Evolutionary conservation across 1,140 invertebrate species (phyloP), one percentile per base, ranked within the genome.

Genomic region (Tetranychus urticae): DNA sequence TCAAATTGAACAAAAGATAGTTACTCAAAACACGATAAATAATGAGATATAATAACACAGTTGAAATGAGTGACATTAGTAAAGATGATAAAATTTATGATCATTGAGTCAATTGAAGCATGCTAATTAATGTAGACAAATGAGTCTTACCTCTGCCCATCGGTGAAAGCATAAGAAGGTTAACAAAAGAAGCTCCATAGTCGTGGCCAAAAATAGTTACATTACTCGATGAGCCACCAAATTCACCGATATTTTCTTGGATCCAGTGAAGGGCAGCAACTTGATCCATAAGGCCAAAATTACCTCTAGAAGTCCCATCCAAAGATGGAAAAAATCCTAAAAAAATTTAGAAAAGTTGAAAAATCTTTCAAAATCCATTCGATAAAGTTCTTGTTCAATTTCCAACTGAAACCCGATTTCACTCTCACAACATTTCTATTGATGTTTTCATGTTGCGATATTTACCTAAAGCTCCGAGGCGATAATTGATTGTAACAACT

Each of bases 401-500:
- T 42, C 10, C 39, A 42, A 42, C 39, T 42, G 10, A 42, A 42
- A 5, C 10, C 4, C 4, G 39, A 42, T n/a, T n/a, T n/a, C n/a
- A n/a, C n/a, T n/a, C n/a, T n/a, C n/a, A 42, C 0, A 42, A 42
- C 39, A 0, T 42, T 42, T 42, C 39, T 10, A 42, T 42, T 42
- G 1, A 42, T 42, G 5, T 42, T 42, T 42, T 5, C 5, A 42
- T 6, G 10, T 42, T 42, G 39, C 1, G 10, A 42, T 5, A 42
- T 97, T 75, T 68, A 93, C 83, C 63, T 91, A 92, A 48, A 97
- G 81, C 65, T 31, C 50, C 50, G 0, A 52, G 50, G 8, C 93
- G 80, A 77, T 94, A 97, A 79, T 97, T 97, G 70, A 97, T 82
- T 63, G 91, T 94, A 70, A 97, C 86, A 58, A 97, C 92, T 64